Percentiles rank a stretch among this genome's conserved stretches.
These are phyloP conservation scores for Meloidogyne hapla DNA, from an alignment of 1,140 invertebrate genomes.

Conservation along the genomic window DNA sequence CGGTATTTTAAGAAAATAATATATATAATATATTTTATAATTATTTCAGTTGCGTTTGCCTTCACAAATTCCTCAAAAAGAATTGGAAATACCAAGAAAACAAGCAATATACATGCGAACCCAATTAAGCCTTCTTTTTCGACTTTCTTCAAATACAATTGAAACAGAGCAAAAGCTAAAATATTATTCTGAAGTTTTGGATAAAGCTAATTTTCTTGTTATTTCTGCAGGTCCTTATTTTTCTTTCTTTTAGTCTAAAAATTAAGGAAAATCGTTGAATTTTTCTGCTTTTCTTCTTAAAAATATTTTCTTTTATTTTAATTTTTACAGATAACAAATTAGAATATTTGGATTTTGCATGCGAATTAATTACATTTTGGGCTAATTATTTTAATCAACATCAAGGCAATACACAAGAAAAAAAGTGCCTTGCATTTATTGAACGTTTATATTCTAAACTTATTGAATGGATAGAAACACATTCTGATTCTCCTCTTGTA, in stretches of 20 bases:
- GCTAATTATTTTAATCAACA: constrained; percentile 36
- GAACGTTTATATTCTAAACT: constrained; percentile 22
- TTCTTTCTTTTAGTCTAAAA: background rate
- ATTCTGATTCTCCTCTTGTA: constrained; percentile 41
- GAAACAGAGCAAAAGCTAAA: constrained; percentile 28
- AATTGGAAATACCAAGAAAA: constrained; percentile 39
- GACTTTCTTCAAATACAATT: constrained; percentile 5
- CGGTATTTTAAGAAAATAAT: background rate
- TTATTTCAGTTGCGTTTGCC: constrained; percentile 20
- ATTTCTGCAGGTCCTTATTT: constrained; percentile 11
- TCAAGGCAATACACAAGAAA: background rate
- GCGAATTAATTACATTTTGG: constrained; percentile 40
- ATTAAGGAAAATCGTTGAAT: too few species aligned
- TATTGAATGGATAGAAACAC: constrained; percentile 34
- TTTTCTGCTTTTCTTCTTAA: too few species aligned
- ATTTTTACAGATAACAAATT: constrained; percentile 14
- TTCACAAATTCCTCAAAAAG: background rate
- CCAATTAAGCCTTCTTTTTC: constrained; percentile 31
- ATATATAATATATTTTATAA: background rate
- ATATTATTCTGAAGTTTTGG: constrained; percentile 35
- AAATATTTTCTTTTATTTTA: too few species aligned
- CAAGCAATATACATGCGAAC: constrained; percentile 39
- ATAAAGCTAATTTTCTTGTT: constrained; percentile 33
- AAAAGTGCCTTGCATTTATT: constrained; percentile 21
- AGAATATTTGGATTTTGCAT: constrained; percentile 31